Percentiles rank a stretch among this genome's conserved stretches.
Conservation (phyloP, 2,888 invertebrate genomes). For the Meliscaeva auricollis region DNA sequence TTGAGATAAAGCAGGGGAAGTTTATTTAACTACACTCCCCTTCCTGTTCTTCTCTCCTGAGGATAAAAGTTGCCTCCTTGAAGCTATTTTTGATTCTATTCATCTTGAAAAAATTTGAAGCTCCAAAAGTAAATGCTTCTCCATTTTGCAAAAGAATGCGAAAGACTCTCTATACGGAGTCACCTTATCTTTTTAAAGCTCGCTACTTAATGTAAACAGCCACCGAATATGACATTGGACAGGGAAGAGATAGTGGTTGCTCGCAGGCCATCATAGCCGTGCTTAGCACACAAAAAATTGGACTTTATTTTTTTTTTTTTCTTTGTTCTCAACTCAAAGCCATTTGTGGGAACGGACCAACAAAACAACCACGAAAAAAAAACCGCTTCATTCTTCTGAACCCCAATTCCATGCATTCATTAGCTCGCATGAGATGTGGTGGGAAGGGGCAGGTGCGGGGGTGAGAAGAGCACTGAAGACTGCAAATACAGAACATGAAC, state of each 20-base stretch:
- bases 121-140: slow-evolving; percentile 26
- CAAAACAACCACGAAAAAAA: background rate
- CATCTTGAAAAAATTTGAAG: slow-evolving; percentile 33
- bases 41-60: background rate
- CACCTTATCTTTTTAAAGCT: slow-evolving; percentile 55
- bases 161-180: background rate
- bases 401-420: slow-evolving; percentile 33
- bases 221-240: slow-evolving; percentile 39
- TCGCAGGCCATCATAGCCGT: slow-evolving; percentile 30
- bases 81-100: slow-evolving; percentile 46
- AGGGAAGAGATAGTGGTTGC: slow-evolving; percentile 55
- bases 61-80: slow-evolving; percentile 9
- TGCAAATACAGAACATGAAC: slow-evolving; percentile 5
- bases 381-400: slow-evolving; percentile 36
- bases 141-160: slow-evolving; percentile 14
- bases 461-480: background rate
- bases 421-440: slow-evolving; percentile 21
- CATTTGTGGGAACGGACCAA: slow-evolving; percentile 27
- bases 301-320: too few relatives aligned
- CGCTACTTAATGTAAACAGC: slow-evolving; percentile 51
- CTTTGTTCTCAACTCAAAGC: background rate
- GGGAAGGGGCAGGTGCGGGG: slow-evolving; percentile 2
- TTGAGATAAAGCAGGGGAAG: slow-evolving; percentile 62
- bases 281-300: slow-evolving; percentile 21
- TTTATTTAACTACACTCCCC: slow-evolving; percentile 34